Percentiles rank a stretch among this genome's conserved stretches.
Evolutionary conservation across 53 echinoderm and acorn worm species (phyloP).

Genomic region (Pentamera pediparva): DNA sequence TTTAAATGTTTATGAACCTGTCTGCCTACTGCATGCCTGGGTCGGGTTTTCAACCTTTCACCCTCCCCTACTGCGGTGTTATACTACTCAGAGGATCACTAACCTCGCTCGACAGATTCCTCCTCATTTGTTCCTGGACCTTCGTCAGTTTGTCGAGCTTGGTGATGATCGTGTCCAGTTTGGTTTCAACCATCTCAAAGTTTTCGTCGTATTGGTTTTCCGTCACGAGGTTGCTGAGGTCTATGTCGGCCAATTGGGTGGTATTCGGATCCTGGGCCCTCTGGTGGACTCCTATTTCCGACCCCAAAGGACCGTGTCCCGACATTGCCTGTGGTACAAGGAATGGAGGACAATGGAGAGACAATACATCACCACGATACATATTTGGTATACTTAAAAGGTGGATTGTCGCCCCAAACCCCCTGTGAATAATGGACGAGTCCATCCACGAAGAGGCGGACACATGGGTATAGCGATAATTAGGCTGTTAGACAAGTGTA

Average conservation of each 20-base stretch:
- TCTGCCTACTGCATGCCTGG: too few species aligned
- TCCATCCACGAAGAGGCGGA: too few species aligned
- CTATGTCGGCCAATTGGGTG: not conserved
- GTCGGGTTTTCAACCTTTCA: not conserved
- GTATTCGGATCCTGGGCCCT: constrained; percentile 5
- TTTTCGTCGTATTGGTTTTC: not conserved
- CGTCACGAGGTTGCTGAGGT: not conserved
- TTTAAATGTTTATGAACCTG: too few species aligned
- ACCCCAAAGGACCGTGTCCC: too few species aligned
- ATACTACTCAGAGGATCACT: not conserved
- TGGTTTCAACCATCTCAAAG: not conserved
- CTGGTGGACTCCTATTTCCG: not conserved
- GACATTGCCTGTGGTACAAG: too few species aligned
- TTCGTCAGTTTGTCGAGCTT: not conserved
- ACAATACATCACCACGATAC: too few species aligned
- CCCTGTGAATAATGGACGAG: too few species aligned
- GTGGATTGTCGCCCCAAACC: too few species aligned
- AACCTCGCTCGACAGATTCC: not conserved
- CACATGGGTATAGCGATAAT: too few species aligned
- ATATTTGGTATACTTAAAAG: too few species aligned
- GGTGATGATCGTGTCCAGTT: not conserved
- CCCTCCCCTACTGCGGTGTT: not conserved
- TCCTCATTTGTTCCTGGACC: constrained; percentile 12
- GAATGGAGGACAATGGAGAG: too few species aligned
- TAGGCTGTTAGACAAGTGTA: too few species aligned